These are phyloP conservation scores for Urocolius indicus DNA, from an alignment of 2,113 vertebrate species.

Conservation along the genomic window DNA sequence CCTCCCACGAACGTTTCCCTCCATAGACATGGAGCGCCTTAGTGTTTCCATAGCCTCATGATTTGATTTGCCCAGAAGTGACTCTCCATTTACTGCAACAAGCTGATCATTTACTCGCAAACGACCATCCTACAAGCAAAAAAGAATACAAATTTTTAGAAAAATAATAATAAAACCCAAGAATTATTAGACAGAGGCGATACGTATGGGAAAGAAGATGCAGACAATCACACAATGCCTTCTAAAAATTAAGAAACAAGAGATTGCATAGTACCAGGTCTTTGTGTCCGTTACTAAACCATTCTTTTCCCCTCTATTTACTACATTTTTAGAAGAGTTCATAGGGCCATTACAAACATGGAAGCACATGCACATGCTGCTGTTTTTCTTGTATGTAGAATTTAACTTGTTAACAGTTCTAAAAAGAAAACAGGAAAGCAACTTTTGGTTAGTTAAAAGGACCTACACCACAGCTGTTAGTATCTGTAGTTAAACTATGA, in stretches of 20 bases:
- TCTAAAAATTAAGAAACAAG: neutral
- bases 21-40: slow-evolving; percentile 96
- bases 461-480: neutral
- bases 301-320: neutral
- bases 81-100: slow-evolving; percentile 94
- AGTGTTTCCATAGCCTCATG: slow-evolving; percentile 97
- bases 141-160: neutral
- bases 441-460: neutral
- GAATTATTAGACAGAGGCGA: neutral
- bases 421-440: neutral
- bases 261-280: neutral
- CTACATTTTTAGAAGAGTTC: neutral
- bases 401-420: neutral
- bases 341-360: neutral
- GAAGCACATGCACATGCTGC: neutral
- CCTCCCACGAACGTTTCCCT: slow-evolving; percentile 92
- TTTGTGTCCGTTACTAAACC: neutral
- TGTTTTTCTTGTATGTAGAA: neutral
- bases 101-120: slow-evolving; percentile 92
- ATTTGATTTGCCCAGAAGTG: slow-evolving; percentile 91
- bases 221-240: neutral
- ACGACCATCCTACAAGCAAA: slow-evolving; percentile 87
- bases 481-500: neutral
- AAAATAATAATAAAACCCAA: too few relatives aligned
- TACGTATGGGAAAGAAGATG: neutral